Evolutionary conservation across 2,113 vertebrate species (phyloP).

Genomic region (Chionomys nivalis): DNA sequence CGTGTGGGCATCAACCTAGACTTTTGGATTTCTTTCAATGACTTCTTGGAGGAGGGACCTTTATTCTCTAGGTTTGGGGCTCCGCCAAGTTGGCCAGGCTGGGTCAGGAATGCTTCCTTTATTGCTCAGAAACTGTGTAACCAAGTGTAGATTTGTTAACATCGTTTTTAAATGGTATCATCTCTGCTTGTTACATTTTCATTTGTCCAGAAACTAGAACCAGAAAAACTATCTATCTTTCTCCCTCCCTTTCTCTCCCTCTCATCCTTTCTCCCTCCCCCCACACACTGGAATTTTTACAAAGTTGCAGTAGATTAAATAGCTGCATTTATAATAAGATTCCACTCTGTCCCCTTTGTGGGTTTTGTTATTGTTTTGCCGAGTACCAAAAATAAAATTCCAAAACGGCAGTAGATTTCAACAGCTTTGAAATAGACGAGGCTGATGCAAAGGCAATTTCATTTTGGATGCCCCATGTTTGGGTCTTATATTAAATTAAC

Average conservation of each 20-base stretch:
- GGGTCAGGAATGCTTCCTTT: conserved; percentile 80
- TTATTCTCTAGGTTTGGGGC: neutral
- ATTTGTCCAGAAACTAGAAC: conserved; percentile 74
- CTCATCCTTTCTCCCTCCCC: neutral
- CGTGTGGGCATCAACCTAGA: neutral
- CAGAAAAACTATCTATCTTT: neutral
- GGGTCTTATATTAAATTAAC: neutral
- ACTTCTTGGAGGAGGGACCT: neutral
- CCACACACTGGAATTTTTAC: conserved; percentile 80
- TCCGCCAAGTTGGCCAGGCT: conserved; percentile 77
- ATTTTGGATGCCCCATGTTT: neutral
- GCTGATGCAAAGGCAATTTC: neutral
- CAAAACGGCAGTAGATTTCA: conserved; percentile 32
- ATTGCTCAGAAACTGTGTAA: conserved; percentile 78
- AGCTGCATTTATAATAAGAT: conserved; percentile 82
- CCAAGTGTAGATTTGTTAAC: conserved; percentile 76
- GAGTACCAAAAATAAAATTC: conserved; percentile 26
- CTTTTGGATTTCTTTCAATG: neutral
- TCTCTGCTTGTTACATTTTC: conserved; percentile 68
- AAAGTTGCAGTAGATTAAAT: conserved; percentile 84
- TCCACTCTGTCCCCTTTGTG: neutral
- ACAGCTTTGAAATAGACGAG: neutral
- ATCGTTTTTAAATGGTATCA: conserved; percentile 83
- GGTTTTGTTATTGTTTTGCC: neutral
- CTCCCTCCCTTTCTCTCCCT: neutral